phyloP scores from a whole-genome alignment of 2,113 vertebrate genomes.

The Megaceryle torquata region DNA sequence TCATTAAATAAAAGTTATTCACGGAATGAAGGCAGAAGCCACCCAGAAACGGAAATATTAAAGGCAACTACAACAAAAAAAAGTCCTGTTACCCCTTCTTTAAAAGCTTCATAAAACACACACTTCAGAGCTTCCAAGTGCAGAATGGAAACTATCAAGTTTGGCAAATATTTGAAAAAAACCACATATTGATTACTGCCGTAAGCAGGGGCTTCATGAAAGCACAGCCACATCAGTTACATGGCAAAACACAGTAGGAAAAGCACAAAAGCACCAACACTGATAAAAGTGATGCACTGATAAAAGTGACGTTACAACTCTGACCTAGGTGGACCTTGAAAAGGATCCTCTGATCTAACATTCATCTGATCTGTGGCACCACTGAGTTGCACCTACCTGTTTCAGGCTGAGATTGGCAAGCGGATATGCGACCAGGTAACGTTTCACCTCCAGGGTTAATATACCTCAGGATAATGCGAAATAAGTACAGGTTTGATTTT shows the following conservation, averaged over 20 bases:
- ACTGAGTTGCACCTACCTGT: slow-evolving; percentile 77
- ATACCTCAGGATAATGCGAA: slow-evolving; percentile 86
- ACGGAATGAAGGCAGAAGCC: background rate
- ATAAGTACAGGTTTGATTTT: slow-evolving; percentile 75
- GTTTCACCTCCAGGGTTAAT: slow-evolving; percentile 78
- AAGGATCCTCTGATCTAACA: background rate
- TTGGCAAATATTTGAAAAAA: background rate
- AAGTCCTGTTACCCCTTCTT: background rate
- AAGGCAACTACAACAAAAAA: background rate
- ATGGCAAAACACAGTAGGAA: background rate
- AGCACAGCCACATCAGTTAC: background rate
- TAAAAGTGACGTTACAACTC: background rate
- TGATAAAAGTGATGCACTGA: background rate
- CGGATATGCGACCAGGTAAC: slow-evolving; percentile 76
- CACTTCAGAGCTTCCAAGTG: background rate
- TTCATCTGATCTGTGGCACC: background rate
- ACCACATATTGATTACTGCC: background rate
- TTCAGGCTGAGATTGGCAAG: slow-evolving; percentile 69
- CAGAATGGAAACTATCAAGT: background rate
- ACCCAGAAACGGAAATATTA: background rate
- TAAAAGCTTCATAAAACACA: background rate
- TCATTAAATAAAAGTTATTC: background rate
- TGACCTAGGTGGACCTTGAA: background rate
- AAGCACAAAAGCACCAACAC: background rate
- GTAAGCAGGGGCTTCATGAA: background rate